These are phyloP conservation scores for Acropora yongei DNA, from an alignment of 64 coral and sea anemone species.

Conservation along the genomic window DNA sequence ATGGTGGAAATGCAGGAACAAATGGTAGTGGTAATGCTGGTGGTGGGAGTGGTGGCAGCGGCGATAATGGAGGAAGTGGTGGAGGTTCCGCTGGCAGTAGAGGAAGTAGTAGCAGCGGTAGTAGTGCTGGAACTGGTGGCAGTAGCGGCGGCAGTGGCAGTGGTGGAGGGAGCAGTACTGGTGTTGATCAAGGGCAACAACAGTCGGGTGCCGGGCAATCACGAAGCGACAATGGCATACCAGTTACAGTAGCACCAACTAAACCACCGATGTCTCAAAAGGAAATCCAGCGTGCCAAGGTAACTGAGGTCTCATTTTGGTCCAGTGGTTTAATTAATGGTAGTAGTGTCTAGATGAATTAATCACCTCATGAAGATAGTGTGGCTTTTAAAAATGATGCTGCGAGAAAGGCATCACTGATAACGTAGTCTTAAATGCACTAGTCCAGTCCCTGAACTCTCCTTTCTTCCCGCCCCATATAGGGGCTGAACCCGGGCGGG, in stretches of 20 bases:
- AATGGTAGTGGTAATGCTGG: background rate
- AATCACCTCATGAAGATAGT: too few species aligned
- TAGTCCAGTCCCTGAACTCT: too few species aligned
- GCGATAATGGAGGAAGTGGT: background rate
- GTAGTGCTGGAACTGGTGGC: background rate
- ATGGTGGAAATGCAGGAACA: background rate
- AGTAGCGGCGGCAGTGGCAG: background rate
- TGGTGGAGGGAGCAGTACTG: background rate
- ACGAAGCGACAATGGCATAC: too few species aligned
- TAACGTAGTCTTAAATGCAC: too few species aligned
- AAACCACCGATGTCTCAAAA: background rate
- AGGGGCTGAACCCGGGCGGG: too few species aligned
- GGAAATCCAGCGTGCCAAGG: background rate
- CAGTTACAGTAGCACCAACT: background rate
- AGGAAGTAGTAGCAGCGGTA: background rate
- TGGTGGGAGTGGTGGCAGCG: background rate
- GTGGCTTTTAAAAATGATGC: too few species aligned
- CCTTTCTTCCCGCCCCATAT: too few species aligned
- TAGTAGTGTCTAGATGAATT: too few species aligned
- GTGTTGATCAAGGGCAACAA: background rate
- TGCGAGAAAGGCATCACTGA: too few species aligned
- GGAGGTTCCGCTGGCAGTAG: background rate
- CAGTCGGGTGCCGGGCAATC: background rate
- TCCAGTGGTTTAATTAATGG: background rate
- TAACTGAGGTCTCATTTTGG: background rate